Percentiles rank a stretch among this genome's conserved stretches.
These are phyloP conservation scores for Margaritifera margaritifera DNA, from an alignment of 2,888 invertebrate species.

Conservation along the genomic window DNA sequence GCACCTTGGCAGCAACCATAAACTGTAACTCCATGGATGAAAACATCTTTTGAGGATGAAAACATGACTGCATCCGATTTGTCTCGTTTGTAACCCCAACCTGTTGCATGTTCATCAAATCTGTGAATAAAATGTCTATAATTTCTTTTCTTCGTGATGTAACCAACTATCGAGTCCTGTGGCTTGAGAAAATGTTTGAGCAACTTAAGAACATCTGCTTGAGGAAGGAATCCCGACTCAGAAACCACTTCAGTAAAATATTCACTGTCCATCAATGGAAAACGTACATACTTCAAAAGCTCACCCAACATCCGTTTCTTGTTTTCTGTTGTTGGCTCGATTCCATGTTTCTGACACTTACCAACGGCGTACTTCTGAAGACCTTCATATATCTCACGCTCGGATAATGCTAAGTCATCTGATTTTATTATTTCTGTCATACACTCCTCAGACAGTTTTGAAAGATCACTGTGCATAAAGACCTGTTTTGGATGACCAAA, in stretches of 20 bases:
- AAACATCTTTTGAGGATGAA: slow-evolving; percentile 18
- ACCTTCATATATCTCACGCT: slow-evolving; percentile 41
- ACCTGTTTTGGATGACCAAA: slow-evolving; percentile 31
- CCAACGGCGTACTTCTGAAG: slow-evolving; percentile 33
- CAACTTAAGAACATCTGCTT: slow-evolving; percentile 64
- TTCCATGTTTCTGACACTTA: slow-evolving; percentile 26
- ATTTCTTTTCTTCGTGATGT: slow-evolving; percentile 18
- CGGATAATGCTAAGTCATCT: slow-evolving; percentile 32
- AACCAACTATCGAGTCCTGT: slow-evolving; percentile 6
- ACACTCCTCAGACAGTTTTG: slow-evolving; percentile 35
- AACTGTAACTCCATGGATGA: slow-evolving; percentile 20
- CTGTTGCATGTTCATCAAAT: slow-evolving; percentile 16
- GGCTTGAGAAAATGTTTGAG: slow-evolving; percentile 24
- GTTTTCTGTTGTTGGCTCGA: slow-evolving; percentile 30
- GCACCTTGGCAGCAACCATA: slow-evolving; percentile 24
- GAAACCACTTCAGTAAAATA: slow-evolving; percentile 35
- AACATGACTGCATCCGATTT: slow-evolving; percentile 27
- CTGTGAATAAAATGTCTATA: slow-evolving; percentile 14
- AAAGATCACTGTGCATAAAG: slow-evolving; percentile 29
- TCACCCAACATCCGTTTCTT: slow-evolving; percentile 25
- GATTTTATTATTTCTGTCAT: slow-evolving; percentile 33
- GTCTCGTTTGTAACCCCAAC: slow-evolving; percentile 31
- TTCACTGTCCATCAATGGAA: slow-evolving; percentile 34
- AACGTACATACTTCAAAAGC: slow-evolving; percentile 35
- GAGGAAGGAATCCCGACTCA: slow-evolving; percentile 27